Evolutionary conservation across 2,888 invertebrate species (phyloP).

Genomic region (Idaea straminata): DNA sequence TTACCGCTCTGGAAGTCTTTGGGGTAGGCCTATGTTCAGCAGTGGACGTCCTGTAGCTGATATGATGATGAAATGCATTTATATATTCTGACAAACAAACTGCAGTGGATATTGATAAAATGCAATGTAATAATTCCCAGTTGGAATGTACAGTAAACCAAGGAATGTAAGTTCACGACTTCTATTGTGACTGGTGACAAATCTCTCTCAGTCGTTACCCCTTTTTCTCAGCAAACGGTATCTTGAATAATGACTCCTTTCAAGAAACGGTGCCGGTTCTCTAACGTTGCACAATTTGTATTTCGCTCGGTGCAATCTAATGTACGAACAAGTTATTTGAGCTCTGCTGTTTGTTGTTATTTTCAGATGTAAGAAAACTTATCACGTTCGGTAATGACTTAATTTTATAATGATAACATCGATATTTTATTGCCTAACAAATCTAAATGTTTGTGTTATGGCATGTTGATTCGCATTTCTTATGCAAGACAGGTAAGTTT

Average conservation of each 20-base stretch:
- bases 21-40: no score
- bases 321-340: slow-evolving; percentile 25
- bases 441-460: no score
- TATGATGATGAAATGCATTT: no score
- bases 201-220: slow-evolving; percentile 20
- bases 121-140: neutral
- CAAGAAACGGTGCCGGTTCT: slow-evolving; percentile 17
- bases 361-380: neutral
- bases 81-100: no score
- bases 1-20: no score
- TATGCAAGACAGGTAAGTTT: no score
- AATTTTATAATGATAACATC: no score
- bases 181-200: slow-evolving; percentile 25
- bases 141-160: neutral
- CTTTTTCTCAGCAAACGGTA: slow-evolving; percentile 26
- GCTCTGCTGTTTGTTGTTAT: slow-evolving; percentile 8
- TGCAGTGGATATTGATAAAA: no score
- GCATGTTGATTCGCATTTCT: no score
- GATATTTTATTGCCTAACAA: no score
- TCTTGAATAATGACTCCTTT: slow-evolving; percentile 31
- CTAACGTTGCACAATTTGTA: slow-evolving; percentile 30
- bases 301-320: slow-evolving; percentile 24
- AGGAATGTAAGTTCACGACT: slow-evolving; percentile 16
- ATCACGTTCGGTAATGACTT: neutral
- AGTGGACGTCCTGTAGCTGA: no score